Evolutionary conservation across 2,797 vertebrate genomes (phyloP), one percentile per base, ranked within the genome.

Genomic region (Pterois miles): DNA sequence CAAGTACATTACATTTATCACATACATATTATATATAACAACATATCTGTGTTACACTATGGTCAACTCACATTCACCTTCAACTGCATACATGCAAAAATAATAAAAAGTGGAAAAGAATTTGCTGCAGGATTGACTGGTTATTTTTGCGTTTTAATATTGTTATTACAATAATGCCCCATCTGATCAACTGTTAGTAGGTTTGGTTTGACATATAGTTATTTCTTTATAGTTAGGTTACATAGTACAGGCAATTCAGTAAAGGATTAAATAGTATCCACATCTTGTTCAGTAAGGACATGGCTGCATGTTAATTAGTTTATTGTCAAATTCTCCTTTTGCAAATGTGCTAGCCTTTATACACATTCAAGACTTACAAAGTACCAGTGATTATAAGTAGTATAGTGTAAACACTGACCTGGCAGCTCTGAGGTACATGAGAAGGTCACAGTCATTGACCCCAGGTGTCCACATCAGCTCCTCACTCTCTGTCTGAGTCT

Each of bases 391-490:
- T 46, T 36, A 46, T 20, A 10, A 14, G 10, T 34, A 34, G 31
- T 48, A 8, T 12, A 74, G 54, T 43, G 9, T 27, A 70, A 33
- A 60, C 48, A 83, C 91, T 95, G 89, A 98, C 98, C 98, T 97
- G 77, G 98, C 98, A 77, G 98, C 98, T 91, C 98, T 93, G 71
- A 99, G 95, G 93, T 99, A 99, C 98, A 99, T 99, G 6, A 99
- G 98, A 70, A 99, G 96, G 92, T 99, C 98, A 64, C 98, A 99
- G 94, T 99, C 98, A 53, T 99, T 99, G 86, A 99, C 97, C 36
- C 98, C 98, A 0, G 98, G 98, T 81, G 97, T 99, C 98, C 98
- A 99, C 76, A 99, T 98, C 7, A 99, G 94, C 70, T 99, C 98
- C 84, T 99, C 98, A 53, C 96, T 96, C 82, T 98, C 97, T 0